These are phyloP conservation scores for Drosophila teissieri DNA, from an alignment of 1,140 invertebrate species.

Conservation along the genomic window DNA sequence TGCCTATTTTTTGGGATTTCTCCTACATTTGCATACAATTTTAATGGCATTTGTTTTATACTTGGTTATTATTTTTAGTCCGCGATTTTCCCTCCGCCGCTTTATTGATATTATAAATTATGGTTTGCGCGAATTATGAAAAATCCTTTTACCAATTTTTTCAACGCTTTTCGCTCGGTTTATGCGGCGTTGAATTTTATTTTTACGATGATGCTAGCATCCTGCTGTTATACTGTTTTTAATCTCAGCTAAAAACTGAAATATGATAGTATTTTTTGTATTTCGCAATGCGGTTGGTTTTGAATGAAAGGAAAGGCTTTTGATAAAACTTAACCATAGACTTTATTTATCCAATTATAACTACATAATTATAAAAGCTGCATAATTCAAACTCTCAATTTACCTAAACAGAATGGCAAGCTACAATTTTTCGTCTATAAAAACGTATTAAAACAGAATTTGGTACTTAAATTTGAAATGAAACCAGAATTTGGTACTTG, in stretches of 20 bases:
- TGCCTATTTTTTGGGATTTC: slow-evolving; percentile 21
- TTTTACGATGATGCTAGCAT: slow-evolving; percentile 10
- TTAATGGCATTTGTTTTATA: slow-evolving; percentile 50
- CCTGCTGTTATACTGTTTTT: slow-evolving; percentile 2
- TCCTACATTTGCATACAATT: slow-evolving; percentile 25
- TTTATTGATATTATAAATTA: slow-evolving; percentile 80
- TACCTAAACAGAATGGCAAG: too few species aligned
- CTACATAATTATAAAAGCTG: too few species aligned
- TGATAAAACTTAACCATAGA: too few species aligned
- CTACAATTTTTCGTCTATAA: too few species aligned
- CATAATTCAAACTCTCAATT: too few species aligned
- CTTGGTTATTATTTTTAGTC: slow-evolving; percentile 43
- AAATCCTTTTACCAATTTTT: slow-evolving; percentile 15
- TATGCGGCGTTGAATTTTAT: slow-evolving; percentile 10
- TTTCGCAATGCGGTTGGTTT: not conserved
- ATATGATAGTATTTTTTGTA: not conserved
- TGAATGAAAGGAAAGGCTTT: too few species aligned
- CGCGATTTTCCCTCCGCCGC: slow-evolving; percentile 22
- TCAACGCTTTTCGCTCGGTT: not conserved
- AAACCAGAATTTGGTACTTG: too few species aligned
- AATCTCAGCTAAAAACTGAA: slow-evolving; percentile 2
- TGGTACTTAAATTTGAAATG: too few species aligned
- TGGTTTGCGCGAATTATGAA: slow-evolving; percentile 60
- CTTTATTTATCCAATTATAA: too few species aligned
- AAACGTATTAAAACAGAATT: too few species aligned